Evolutionary conservation across 2,888 invertebrate genomes (phyloP).

Genomic region (Hydrotaea diabolus): DNA sequence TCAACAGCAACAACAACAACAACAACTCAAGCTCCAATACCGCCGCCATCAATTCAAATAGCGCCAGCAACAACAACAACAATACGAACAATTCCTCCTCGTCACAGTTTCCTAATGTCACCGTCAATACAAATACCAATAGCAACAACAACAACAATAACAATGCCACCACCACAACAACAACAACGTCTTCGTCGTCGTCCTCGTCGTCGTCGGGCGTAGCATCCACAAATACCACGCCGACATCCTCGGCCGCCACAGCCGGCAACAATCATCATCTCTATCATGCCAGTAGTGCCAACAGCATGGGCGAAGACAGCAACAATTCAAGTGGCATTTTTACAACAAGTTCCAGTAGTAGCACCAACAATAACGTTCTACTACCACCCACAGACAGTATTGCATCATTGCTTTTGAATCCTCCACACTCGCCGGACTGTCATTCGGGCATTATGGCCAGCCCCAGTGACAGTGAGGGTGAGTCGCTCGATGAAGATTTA

Average conservation of each 20-base stretch:
- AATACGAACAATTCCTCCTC: slow-evolving; percentile 52
- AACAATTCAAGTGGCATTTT: slow-evolving; percentile 80
- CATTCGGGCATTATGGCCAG: slow-evolving; percentile 78
- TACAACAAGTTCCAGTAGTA: slow-evolving; percentile 79
- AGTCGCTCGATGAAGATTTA: slow-evolving; percentile 80
- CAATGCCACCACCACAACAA: slow-evolving; percentile 45
- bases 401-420: slow-evolving; percentile 78
- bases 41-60: slow-evolving; percentile 57
- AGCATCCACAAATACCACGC: slow-evolving; percentile 44
- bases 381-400: slow-evolving; percentile 79
- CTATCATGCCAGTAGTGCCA: slow-evolving; percentile 77
- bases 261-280: slow-evolving; percentile 71
- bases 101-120: slow-evolving; percentile 59
- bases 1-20: slow-evolving; percentile 58
- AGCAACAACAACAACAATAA: slow-evolving; percentile 31
- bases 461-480: slow-evolving; percentile 80
- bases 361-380: slow-evolving; percentile 77
- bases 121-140: slow-evolving; percentile 29
- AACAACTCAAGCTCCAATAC: slow-evolving; percentile 44
- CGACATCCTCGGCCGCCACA: slow-evolving; percentile 52
- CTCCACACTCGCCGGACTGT: slow-evolving; percentile 79
- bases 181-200: slow-evolving; percentile 53
- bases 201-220: slow-evolving; percentile 66
- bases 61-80: slow-evolving; percentile 16
- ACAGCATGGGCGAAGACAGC: slow-evolving; percentile 79